Evolutionary conservation across 1,140 invertebrate genomes (phyloP).

Genomic region (Thaumatotibia leucotreta): DNA sequence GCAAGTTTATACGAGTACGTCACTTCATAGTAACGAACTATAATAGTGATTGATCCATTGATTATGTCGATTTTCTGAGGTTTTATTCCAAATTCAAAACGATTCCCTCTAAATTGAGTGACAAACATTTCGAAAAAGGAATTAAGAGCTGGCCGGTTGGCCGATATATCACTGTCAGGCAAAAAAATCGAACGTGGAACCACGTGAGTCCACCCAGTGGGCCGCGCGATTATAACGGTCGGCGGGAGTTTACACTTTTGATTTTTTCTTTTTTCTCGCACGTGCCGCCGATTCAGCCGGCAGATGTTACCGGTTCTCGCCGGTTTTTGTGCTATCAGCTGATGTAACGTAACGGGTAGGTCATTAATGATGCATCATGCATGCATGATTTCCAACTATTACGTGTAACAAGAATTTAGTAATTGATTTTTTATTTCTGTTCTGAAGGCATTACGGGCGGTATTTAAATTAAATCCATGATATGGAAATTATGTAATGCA

Average conservation of each 20-base stretch:
- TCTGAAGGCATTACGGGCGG: background rate
- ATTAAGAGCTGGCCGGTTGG: background rate
- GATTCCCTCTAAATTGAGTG: background rate
- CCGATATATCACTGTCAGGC: slow-evolving; percentile 13
- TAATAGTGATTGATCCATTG: background rate
- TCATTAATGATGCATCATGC: slow-evolving; percentile 70
- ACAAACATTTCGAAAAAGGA: background rate
- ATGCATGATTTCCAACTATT: slow-evolving; percentile 36
- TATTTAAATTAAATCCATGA: background rate
- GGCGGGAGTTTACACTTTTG: slow-evolving; percentile 58
- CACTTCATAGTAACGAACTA: background rate
- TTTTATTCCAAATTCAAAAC: background rate
- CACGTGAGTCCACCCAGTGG: slow-evolving; percentile 56
- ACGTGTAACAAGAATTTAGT: slow-evolving; percentile 41
- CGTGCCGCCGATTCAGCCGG: slow-evolving; percentile 69
- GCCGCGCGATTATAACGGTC: slow-evolving; percentile 63
- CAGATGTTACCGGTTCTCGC: slow-evolving; percentile 54
- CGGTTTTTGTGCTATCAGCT: slow-evolving; percentile 71
- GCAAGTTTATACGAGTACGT: background rate
- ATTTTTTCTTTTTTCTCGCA: slow-evolving; percentile 60
- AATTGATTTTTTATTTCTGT: slow-evolving; percentile 37
- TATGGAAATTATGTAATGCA: no score
- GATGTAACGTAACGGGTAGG: slow-evolving; percentile 65
- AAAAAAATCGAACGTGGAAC: slow-evolving; percentile 40
- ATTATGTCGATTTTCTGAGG: background rate